Evolutionary conservation across 2,113 vertebrate genomes (phyloP).

Genomic region (Aphyosemion australe): DNA sequence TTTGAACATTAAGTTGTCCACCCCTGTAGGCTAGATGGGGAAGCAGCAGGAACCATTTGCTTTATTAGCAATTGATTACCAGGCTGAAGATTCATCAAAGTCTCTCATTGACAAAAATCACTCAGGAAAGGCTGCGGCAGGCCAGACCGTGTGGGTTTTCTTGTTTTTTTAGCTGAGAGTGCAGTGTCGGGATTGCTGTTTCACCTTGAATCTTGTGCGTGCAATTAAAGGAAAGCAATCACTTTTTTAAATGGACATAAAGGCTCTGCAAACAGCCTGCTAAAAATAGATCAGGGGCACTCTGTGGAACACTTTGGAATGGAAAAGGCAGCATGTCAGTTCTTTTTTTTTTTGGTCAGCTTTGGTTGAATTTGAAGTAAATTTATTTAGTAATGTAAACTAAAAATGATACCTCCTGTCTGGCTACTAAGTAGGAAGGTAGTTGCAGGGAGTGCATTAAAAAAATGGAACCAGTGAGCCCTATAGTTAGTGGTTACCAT

Average conservation of each 20-base stretch:
- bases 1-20: background rate
- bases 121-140: conserved; percentile 43
- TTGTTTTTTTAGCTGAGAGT: conserved; percentile 54
- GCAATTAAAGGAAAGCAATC: conserved; percentile 54
- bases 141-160: background rate
- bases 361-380: background rate
- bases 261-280: conserved; percentile 32
- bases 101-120: conserved; percentile 65
- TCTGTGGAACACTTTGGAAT: conserved; percentile 10
- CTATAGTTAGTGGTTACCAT: background rate
- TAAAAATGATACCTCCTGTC: no score
- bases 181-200: conserved; percentile 31
- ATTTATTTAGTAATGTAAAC: background rate
- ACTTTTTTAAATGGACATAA: conserved; percentile 36
- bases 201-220: conserved; percentile 36
- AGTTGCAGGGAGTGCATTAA: no score
- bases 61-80: conserved; percentile 76
- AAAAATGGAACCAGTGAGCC: background rate
- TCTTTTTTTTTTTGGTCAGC: background rate
- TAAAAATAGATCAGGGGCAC: conserved; percentile 45
- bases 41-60: conserved; percentile 39
- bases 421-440: no score
- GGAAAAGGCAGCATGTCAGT: no score
- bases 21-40: conserved; percentile 1
- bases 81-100: conserved; percentile 61